Percentiles rank a stretch among this genome's conserved stretches.
These are phyloP conservation scores for Caradrina kadenii DNA, from an alignment of 2,888 invertebrate genomes.

Conservation along the genomic window DNA sequence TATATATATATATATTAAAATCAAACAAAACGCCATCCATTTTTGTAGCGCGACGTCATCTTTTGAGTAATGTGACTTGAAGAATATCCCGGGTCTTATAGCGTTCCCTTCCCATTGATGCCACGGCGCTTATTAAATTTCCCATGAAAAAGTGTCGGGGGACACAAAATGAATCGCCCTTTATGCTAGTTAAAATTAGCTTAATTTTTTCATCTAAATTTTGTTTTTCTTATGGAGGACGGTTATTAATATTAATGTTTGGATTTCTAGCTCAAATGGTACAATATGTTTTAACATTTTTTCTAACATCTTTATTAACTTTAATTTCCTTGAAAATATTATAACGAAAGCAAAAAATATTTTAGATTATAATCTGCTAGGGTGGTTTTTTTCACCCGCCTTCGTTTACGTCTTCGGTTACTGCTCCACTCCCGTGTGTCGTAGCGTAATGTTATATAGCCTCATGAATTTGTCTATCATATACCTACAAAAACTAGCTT, in stretches of 20 bases:
- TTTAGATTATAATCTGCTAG: too few relatives aligned
- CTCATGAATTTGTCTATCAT: too few relatives aligned
- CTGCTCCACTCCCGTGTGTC: too few relatives aligned
- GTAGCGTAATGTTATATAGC: too few relatives aligned
- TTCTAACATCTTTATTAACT: background rate
- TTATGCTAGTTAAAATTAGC: constrained; percentile 53
- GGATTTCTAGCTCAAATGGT: background rate
- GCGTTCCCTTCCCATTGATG: constrained; percentile 62
- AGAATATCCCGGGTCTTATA: constrained; percentile 61
- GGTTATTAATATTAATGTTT: constrained; percentile 2
- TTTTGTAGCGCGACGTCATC: constrained; percentile 47
- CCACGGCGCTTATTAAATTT: constrained; percentile 70
- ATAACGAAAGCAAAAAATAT: too few relatives aligned
- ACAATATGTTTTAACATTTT: background rate
- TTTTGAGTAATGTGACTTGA: constrained; percentile 56
- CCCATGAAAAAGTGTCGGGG: constrained; percentile 67
- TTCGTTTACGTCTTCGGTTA: too few relatives aligned
- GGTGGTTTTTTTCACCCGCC: too few relatives aligned
- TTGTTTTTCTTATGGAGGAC: constrained; percentile 2
- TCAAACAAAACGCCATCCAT: constrained; percentile 49
- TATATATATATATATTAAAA: too few relatives aligned
- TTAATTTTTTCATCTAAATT: constrained; percentile 28
- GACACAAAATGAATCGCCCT: constrained; percentile 50
- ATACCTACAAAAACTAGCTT: too few relatives aligned
- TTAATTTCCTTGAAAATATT: background rate